phyloP scores from a whole-genome alignment of 64 coral and sea anemone genomes.

The Montipora cactus region DNA sequence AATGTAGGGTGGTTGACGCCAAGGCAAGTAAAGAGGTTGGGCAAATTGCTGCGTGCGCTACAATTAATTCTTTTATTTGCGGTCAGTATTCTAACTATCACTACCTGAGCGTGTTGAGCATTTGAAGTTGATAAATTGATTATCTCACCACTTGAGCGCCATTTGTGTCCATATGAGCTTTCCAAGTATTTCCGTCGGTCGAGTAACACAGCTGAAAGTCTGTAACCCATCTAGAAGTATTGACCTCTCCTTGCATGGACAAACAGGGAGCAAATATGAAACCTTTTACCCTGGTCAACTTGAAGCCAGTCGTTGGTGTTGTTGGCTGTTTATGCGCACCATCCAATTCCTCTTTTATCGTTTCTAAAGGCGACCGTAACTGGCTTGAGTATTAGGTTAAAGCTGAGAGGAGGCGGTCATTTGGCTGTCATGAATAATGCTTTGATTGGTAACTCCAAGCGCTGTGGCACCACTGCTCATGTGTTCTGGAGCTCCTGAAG shows the following conservation, averaged over 20 bases:
- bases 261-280: slow-evolving; percentile 21
- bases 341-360: not conserved
- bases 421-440: not conserved
- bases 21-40: too few relatives aligned
- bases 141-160: slow-evolving; percentile 1
- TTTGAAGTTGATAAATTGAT: too few relatives aligned
- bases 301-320: slow-evolving; percentile 15
- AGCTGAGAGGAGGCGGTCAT: not conserved
- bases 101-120: too few relatives aligned
- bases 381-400: not conserved
- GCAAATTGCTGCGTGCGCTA: too few relatives aligned
- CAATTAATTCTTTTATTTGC: too few relatives aligned
- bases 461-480: too few relatives aligned
- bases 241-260: not conserved
- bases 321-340: not conserved
- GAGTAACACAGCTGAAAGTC: slow-evolving; percentile 11
- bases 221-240: not conserved
- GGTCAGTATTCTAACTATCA: too few relatives aligned
- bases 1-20: too few relatives aligned
- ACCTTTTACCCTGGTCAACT: slow-evolving; percentile 1
- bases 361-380: slow-evolving; percentile 18
- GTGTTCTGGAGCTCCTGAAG: too few relatives aligned
- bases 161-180: not conserved
- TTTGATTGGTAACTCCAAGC: too few relatives aligned
- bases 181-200: not conserved